Base-by-base conservation (phyloP, 1,140 invertebrate genomes). In the Papilio polytes region DNA sequence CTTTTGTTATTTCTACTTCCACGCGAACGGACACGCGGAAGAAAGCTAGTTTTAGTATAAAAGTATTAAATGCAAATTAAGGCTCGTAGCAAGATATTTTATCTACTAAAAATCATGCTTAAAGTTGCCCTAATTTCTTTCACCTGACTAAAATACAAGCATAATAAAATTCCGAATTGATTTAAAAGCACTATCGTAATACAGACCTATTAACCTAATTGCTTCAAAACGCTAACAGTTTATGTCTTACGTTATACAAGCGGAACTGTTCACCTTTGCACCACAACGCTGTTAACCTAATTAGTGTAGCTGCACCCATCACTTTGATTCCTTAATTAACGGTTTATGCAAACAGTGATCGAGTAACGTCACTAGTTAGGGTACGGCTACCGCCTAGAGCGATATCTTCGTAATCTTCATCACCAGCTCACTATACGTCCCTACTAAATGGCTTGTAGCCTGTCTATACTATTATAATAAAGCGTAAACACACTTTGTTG, bases 211-310 rank as follows among this genome's bases (percentile, higher is more conserved):
- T 70, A 31, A 70, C 63, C 63, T 70, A 26, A 51, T 53, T 76
- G 44, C 20, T 73, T n/a, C 36, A 81, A 77, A 81, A 51, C 72
- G 72, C 78, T 74, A 41, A 51, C 12, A 20, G 78, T 63, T 78
- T 48, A 59, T 53, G 81, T 46, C 78, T 83, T 81, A 73, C 18
- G 63, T 46, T 80, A 59, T n/a, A 76, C 59, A 59, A 41, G 80
- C 80, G 84, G 84, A 85, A 83, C 79, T 77, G 56, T 76, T 83
- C 79, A 83, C 84, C 82, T 85, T 80, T 83, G 84, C 80, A 59
- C 51, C 82, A 81, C 80, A 56, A 20, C 6, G 80, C 46, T 22
- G 20, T 76, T 76, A 76, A 76, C 84, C 84, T 83, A 82, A 83
- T 85, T 85, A 83, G 79, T 78, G 22, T 12, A 48, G 31, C 74